Conservation (phyloP, 2,888 invertebrate genomes). For the Amblyteles armatorius region DNA sequence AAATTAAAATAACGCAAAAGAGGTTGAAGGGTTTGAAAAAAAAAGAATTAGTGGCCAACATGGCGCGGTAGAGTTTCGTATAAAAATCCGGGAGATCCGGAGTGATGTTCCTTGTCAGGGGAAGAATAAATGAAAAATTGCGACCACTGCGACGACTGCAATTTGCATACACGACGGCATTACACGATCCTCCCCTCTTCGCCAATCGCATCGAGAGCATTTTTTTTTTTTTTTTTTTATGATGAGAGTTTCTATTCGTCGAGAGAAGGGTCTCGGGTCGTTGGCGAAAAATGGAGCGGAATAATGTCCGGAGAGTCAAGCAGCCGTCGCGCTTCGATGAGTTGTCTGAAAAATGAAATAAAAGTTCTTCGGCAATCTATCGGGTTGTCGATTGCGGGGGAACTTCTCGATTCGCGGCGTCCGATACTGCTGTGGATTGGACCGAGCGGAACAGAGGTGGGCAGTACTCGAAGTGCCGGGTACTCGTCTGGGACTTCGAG, state of each 20-base stretch:
- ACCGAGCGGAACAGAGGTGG: neutral
- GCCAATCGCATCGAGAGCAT: neutral
- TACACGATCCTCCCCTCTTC: neutral
- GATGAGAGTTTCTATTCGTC: neutral
- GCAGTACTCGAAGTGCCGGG: too few species aligned
- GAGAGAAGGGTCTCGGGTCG: neutral
- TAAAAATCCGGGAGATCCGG: too few species aligned
- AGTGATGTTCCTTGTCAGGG: neutral
- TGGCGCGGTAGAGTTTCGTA: neutral
- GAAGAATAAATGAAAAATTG: neutral
- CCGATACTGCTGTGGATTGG: neutral
- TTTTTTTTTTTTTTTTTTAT: neutral
- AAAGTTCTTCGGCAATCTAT: neutral
- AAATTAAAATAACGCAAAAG: neutral
- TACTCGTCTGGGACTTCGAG: too few species aligned
- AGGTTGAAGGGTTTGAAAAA: neutral
- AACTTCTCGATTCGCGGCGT: neutral
- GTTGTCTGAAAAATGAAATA: neutral
- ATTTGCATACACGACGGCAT: conserved; percentile 2
- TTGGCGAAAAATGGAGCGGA: neutral
- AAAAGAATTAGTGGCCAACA: neutral
- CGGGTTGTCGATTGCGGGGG: neutral
- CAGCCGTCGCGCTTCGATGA: neutral
- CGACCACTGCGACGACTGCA: neutral
- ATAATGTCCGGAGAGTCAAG: neutral